These are phyloP conservation scores for Microplitis manilae DNA, from an alignment of 2,888 invertebrate genomes.

Conservation along the genomic window DNA sequence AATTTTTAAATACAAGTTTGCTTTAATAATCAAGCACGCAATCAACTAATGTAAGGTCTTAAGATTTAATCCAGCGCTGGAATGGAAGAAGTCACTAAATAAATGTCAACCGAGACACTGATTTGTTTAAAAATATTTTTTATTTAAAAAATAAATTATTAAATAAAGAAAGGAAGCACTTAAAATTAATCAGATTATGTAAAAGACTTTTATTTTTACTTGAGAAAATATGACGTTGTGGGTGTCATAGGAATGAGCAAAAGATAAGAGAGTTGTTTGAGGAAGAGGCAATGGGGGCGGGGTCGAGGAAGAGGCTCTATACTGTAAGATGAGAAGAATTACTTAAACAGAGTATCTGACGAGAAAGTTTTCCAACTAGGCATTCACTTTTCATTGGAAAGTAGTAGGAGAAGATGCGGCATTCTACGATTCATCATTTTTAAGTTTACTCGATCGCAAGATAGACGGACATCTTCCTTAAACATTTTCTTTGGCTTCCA, in stretches of 20 bases:
- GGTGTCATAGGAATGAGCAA: conserved; percentile 3
- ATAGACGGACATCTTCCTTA: conserved; percentile 19
- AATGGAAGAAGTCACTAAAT: too few species aligned
- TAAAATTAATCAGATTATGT: neutral
- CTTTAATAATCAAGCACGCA: too few species aligned
- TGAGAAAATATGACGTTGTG: conserved; percentile 8
- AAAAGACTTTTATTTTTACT: neutral
- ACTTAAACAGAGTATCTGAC: conserved; percentile 25
- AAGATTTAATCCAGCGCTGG: too few species aligned
- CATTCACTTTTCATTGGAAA: conserved; percentile 32
- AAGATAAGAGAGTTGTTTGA: neutral
- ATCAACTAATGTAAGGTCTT: too few species aligned
- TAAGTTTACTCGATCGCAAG: conserved; percentile 40
- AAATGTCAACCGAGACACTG: too few species aligned
- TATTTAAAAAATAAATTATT: neutral
- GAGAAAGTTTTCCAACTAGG: conserved; percentile 37
- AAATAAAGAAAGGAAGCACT: neutral
- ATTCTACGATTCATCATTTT: conserved; percentile 45
- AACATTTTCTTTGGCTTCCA: neutral
- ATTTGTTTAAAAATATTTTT: neutral
- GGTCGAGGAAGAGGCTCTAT: too few species aligned
- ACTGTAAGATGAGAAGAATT: conserved; percentile 1
- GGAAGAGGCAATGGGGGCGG: neutral
- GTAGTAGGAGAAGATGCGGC: conserved; percentile 18
- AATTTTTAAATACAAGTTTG: too few species aligned